A percentile compares a stretch with the other conserved stretches of the same genome.
Evolutionary conservation across 2,797 vertebrate species (phyloP).

Genomic region (Pygocentrus nattereri): DNA sequence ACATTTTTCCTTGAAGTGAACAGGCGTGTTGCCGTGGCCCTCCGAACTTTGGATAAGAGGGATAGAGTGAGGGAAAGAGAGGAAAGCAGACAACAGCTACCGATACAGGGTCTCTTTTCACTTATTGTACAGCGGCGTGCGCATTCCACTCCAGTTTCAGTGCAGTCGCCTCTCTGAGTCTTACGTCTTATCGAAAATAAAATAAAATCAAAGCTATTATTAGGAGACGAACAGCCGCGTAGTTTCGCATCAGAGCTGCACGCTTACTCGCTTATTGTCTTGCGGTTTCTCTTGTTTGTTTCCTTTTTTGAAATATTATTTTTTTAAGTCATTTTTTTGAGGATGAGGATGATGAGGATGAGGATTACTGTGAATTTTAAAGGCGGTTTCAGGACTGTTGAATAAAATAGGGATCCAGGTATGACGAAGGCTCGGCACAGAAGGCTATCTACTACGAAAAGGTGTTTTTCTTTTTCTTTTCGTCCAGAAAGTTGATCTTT

Average conservation of each 20-base stretch:
- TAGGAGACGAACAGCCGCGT: conserved; percentile 64
- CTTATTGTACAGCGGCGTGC: conserved; percentile 49
- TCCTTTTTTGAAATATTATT: conserved; percentile 54
- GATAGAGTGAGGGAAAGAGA: conserved; percentile 37
- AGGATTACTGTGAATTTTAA: conserved; percentile 59
- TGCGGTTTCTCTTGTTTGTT: conserved; percentile 40
- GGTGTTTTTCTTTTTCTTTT: conserved; percentile 3
- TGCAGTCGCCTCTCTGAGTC: conserved; percentile 64
- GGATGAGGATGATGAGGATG: conserved; percentile 54
- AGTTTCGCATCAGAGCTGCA: conserved; percentile 62
- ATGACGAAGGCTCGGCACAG: conserved; percentile 34
- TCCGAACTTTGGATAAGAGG: conserved; percentile 42
- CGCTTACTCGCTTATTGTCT: conserved; percentile 63
- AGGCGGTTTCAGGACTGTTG: conserved; percentile 37
- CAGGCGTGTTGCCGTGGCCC: conserved; percentile 54
- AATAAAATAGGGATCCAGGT: conserved; percentile 43
- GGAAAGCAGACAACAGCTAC: conserved; percentile 42
- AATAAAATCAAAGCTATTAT: conserved; percentile 45
- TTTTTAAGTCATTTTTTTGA: conserved; percentile 63
- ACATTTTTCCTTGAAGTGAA: conserved; percentile 58
- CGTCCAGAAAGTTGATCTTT: conserved; percentile 39
- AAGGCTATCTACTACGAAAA: conserved; percentile 31
- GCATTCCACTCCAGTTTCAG: conserved; percentile 59
- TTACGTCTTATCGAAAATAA: conserved; percentile 62
- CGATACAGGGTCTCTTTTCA: conserved; percentile 52